Percentiles rank a stretch among this genome's conserved stretches.
These are phyloP conservation scores for Macrotrachela quadricornifera DNA, from an alignment of 1,140 invertebrate species.

Conservation along the genomic window DNA sequence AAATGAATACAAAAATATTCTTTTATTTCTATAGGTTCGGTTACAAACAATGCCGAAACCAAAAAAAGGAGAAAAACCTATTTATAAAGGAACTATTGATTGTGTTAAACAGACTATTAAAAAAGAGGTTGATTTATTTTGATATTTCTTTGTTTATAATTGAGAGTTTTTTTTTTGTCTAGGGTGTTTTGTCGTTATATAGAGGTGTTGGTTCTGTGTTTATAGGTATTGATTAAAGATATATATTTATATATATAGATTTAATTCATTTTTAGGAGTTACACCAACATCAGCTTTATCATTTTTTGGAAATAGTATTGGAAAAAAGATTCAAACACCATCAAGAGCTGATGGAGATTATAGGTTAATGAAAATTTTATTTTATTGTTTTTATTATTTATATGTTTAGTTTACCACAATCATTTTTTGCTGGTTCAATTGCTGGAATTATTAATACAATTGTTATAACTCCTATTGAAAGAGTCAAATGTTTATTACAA, in stretches of 20 bases:
- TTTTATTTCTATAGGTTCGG: too few species aligned
- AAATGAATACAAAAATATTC: too few species aligned
- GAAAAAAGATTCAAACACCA: constrained; percentile 47
- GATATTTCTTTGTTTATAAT: neutral
- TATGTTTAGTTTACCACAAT: neutral
- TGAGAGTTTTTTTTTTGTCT: too few species aligned
- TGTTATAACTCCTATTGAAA: constrained; percentile 92
- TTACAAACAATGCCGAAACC: constrained; percentile 73
- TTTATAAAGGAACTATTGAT: constrained; percentile 72
- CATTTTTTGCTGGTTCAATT: constrained; percentile 63
- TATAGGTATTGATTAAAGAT: too few species aligned
- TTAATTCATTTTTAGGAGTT: too few species aligned
- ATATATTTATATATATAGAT: too few species aligned
- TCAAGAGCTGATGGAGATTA: constrained; percentile 42
- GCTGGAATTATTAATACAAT: constrained; percentile 77
- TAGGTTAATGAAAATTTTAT: constrained; percentile 23
- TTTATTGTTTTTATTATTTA: neutral
- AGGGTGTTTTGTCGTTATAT: constrained; percentile 35
- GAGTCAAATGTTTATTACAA: constrained; percentile 88
- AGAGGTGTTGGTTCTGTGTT: constrained; percentile 43
- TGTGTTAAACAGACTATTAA: constrained; percentile 77
- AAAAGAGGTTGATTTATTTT: constrained; percentile 42
- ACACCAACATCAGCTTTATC: constrained; percentile 55
- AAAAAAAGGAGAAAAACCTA: constrained; percentile 43
- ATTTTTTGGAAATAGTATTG: constrained; percentile 82